phyloP scores from a whole-genome alignment of 2,888 invertebrate genomes.

The Nomada ferruginata region DNA sequence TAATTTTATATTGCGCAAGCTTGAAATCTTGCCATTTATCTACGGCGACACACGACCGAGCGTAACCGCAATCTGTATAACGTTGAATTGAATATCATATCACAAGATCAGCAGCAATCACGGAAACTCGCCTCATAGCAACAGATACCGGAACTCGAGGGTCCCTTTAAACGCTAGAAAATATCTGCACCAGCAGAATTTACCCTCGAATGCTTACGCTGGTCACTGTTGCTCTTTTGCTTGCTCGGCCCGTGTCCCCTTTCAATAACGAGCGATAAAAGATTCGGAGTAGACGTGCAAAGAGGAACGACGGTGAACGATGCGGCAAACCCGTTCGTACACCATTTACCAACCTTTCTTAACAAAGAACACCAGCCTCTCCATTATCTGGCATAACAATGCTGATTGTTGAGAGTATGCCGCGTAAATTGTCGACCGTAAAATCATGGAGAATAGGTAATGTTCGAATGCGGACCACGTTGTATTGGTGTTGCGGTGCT shows the following conservation, averaged over 20 bases:
- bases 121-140: background rate
- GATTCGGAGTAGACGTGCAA: slow-evolving; percentile 22
- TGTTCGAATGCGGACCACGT: background rate
- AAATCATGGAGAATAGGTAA: background rate
- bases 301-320: background rate
- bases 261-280: slow-evolving; percentile 31
- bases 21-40: too few species aligned
- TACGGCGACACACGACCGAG: too few species aligned
- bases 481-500: background rate
- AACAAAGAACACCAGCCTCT: background rate
- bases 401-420: slow-evolving; percentile 8
- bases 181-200: background rate
- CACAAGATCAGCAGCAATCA: background rate
- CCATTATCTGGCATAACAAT: slow-evolving; percentile 28
- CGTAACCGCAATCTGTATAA: background rate
- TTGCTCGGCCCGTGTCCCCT: background rate
- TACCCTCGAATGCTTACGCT: background rate
- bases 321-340: slow-evolving; percentile 2
- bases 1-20: too few species aligned
- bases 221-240: slow-evolving; percentile 25
- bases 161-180: slow-evolving; percentile 1
- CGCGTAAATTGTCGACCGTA: background rate
- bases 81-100: background rate
- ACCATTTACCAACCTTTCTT: slow-evolving; percentile 1
- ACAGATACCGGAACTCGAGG: slow-evolving; percentile 1